Evolutionary conservation across 2,888 invertebrate species (phyloP).

Genomic region (Lapara coniferarum): DNA sequence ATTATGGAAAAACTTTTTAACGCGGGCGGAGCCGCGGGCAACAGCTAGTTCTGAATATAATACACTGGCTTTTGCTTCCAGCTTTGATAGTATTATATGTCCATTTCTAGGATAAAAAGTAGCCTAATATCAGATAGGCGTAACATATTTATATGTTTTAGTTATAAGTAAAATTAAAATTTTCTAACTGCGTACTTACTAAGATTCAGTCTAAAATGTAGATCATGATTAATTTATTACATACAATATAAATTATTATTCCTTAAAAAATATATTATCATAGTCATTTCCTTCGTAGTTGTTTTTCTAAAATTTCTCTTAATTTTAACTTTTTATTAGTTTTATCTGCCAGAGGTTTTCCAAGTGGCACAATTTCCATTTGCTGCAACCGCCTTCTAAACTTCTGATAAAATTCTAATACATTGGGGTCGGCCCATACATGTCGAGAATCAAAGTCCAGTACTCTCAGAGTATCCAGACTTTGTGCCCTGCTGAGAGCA

Average conservation of each 20-base stretch:
- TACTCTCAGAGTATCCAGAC: constrained; percentile 92
- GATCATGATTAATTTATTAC: neutral
- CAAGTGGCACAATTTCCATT: constrained; percentile 86
- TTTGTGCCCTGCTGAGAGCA: constrained; percentile 95
- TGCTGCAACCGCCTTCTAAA: constrained; percentile 86
- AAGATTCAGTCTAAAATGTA: constrained; percentile 13
- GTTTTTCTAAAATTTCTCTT: constrained; percentile 72
- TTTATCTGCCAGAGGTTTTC: constrained; percentile 74
- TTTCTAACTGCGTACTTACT: neutral
- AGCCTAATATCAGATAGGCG: too few species aligned
- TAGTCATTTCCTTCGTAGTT: constrained; percentile 57
- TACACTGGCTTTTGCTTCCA: too few species aligned
- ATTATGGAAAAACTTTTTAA: too few species aligned
- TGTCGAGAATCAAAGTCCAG: constrained; percentile 93
- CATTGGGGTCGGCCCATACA: constrained; percentile 94
- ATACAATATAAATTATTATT: constrained; percentile 1
- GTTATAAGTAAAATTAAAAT: too few species aligned
- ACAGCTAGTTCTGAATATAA: too few species aligned
- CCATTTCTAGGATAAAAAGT: too few species aligned
- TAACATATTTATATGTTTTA: too few species aligned
- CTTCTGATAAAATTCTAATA: constrained; percentile 91
- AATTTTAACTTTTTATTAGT: constrained; percentile 72
- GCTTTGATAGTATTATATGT: too few species aligned
- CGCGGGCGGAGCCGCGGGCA: too few species aligned
- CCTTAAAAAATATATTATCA: neutral